Evolutionary conservation across 2,797 vertebrate genomes (phyloP).

Genomic region (Brotula barbata): DNA sequence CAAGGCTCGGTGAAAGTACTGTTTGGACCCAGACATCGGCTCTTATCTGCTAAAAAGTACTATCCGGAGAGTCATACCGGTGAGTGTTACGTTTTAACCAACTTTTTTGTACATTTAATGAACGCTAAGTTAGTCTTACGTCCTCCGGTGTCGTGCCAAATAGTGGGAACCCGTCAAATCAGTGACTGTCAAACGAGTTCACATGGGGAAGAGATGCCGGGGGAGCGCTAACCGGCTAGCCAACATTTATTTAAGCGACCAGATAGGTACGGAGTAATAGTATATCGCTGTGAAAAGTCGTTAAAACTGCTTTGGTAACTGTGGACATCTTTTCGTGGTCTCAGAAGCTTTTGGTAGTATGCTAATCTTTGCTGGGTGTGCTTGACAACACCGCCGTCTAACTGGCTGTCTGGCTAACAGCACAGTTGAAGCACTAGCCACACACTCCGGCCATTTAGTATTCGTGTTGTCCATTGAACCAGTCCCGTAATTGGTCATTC

Average conservation of each 20-base stretch:
- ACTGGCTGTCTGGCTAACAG: slow-evolving; percentile 26
- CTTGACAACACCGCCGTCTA: slow-evolving; percentile 31
- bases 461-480: background rate
- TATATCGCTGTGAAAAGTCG: background rate
- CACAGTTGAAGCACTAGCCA: slow-evolving; percentile 27
- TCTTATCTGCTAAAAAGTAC: slow-evolving; percentile 5
- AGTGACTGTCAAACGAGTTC: slow-evolving; percentile 62
- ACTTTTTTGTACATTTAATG: slow-evolving; percentile 31
- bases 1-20: slow-evolving; percentile 49
- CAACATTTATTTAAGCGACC: slow-evolving; percentile 7
- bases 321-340: rapidly evolving
- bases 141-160: slow-evolving; percentile 32
- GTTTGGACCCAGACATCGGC: slow-evolving; percentile 20
- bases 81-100: slow-evolving; percentile 33
- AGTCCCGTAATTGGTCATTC: too few relatives aligned
- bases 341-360: rapidly evolving
- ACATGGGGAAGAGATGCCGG: slow-evolving; percentile 62
- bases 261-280: background rate
- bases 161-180: slow-evolving; percentile 33
- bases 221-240: slow-evolving; percentile 56
- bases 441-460: slow-evolving; percentile 1
- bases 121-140: background rate
- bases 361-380: background rate
- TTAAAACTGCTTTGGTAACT: background rate
- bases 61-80: slow-evolving; percentile 26